Percentiles rank a stretch among this genome's conserved stretches.
Evolutionary conservation across 2,888 invertebrate genomes (phyloP).

Genomic region (Pyrochroa serraticornis): DNA sequence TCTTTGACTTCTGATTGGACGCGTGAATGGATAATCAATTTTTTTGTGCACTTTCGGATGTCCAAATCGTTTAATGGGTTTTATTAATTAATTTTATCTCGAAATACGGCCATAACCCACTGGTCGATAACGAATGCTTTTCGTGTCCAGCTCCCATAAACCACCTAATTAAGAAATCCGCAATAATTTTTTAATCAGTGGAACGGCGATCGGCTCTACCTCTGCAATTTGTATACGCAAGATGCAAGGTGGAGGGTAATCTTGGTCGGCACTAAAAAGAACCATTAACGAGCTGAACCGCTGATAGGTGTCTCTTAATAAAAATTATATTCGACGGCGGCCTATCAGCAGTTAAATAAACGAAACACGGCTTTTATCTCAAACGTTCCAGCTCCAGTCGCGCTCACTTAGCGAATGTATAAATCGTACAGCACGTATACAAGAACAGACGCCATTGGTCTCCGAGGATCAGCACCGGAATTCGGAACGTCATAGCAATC

Average conservation of each 20-base stretch:
- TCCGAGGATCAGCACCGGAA: slow-evolving; percentile 24
- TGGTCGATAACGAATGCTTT: background rate
- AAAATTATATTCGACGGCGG: slow-evolving; percentile 45
- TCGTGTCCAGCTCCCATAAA: background rate
- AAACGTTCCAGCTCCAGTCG: slow-evolving; percentile 48
- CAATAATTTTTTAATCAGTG: too few species aligned
- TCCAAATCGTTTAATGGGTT: slow-evolving; percentile 7
- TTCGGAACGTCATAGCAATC: slow-evolving; percentile 28
- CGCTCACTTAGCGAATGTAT: slow-evolving; percentile 54
- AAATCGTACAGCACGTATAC: slow-evolving; percentile 38
- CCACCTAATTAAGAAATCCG: slow-evolving; percentile 1
- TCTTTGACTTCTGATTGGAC: too few species aligned
- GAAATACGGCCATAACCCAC: background rate
- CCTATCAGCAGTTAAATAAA: slow-evolving; percentile 50
- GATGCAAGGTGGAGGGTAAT: background rate
- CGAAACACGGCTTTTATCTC: slow-evolving; percentile 54
- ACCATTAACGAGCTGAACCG: background rate
- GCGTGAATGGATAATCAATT: too few species aligned
- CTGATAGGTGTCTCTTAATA: slow-evolving; percentile 31
- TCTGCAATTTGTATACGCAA: background rate
- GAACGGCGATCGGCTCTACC: too few species aligned
- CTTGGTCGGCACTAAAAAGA: background rate
- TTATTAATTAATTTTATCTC: slow-evolving; percentile 13
- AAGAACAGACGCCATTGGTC: slow-evolving; percentile 8
- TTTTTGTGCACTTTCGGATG: too few species aligned